Evolutionary conservation across 2,888 invertebrate species (phyloP), one percentile per base, ranked within the genome.

Genomic region (Leptodirus hochenwartii): DNA sequence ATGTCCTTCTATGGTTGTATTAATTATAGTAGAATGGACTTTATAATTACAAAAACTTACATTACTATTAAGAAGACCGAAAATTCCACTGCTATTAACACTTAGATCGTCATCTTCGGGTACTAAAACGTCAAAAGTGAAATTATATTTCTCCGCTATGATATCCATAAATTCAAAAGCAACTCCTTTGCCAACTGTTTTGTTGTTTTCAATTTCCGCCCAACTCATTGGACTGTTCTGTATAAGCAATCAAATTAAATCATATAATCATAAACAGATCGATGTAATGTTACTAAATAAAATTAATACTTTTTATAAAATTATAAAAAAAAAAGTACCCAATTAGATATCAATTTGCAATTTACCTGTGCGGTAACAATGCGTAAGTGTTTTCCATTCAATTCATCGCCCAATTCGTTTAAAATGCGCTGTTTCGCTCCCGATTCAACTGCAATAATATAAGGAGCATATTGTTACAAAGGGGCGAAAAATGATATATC

Each of bases 131-230:
- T 71, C 68, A 43, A 76, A 84, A 0, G 73, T 72, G 37, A 85
- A 84, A 39, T 78, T 72, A 39, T 71, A 73, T 41, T 69, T 70
- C 31, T 68, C 49, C 24, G 65, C 64, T 3, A 85, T 56, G 26
- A 81, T 68, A 15, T 74, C 54, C 6, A 85, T 51, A 29, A 85
- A 51, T 29, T 66, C 58, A 46, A 82, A 84, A 0, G 81, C 75
- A 4, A 79, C 70, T 1, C 85, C 85, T 2, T 43, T 49, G 0
- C 80, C 81, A 1, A 58, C 40, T 0, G 59, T 65, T 2, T 68
- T 71, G 50, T 75, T 67, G 8, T 47, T 47, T 5, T 36, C 37
- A 12, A 36, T 46, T 25, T 54, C 49, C 3, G 60, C 60, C 45
- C 65, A 69, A 43, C 71, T 75, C 14, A 74, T 44, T 1, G 71